Conservation (phyloP, 2,797 vertebrate genomes). For the Euphonia xanthogaster region DNA sequence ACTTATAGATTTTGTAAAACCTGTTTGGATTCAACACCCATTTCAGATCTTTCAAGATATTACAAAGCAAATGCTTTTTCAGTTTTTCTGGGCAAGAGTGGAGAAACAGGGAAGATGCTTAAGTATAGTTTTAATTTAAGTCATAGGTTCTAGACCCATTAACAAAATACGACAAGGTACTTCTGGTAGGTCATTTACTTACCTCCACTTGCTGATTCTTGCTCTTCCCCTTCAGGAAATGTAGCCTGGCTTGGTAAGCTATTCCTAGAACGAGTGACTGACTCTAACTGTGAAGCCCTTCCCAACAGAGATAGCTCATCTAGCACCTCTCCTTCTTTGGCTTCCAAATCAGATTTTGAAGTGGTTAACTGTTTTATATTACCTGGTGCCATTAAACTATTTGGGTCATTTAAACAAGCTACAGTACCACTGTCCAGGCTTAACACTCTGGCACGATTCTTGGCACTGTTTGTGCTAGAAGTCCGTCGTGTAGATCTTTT, state of each 20-base stretch:
- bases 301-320: slow-evolving; percentile 95
- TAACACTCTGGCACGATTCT: slow-evolving; percentile 92
- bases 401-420: slow-evolving; percentile 91
- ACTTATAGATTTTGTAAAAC: background rate
- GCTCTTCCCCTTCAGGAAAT: slow-evolving; percentile 89
- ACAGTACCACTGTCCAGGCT: slow-evolving; percentile 95
- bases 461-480: slow-evolving; percentile 88
- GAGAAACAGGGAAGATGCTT: background rate
- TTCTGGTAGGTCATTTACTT: slow-evolving; percentile 54
- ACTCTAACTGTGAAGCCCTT: slow-evolving; percentile 96
- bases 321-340: slow-evolving; percentile 99
- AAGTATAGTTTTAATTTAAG: background rate
- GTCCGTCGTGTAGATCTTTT: slow-evolving; percentile 86
- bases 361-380: slow-evolving; percentile 92
- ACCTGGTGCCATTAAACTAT: slow-evolving; percentile 86
- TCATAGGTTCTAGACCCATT: background rate
- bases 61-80: background rate
- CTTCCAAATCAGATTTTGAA: slow-evolving; percentile 98
- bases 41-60: background rate
- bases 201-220: slow-evolving; percentile 83
- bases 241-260: slow-evolving; percentile 93
- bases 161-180: background rate
- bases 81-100: background rate
- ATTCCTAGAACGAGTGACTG: slow-evolving; percentile 96
- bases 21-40: background rate